phyloP scores from a whole-genome alignment of 1,140 invertebrate genomes.

The Antheraea pernyi region DNA sequence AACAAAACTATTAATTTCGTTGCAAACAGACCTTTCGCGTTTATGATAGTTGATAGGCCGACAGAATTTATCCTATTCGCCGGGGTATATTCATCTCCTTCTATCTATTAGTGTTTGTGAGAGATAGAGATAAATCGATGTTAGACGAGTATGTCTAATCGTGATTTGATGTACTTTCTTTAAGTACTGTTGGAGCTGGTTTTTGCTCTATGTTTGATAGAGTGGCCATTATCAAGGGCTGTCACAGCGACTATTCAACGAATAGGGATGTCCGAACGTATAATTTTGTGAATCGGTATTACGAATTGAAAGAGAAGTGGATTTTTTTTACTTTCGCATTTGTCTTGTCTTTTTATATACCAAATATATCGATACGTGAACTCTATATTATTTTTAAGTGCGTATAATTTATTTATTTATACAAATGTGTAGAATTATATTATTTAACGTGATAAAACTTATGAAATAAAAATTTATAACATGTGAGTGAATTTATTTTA shows the following conservation, averaged over 20 bases:
- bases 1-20: slow-evolving; percentile 46
- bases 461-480: too few relatives aligned
- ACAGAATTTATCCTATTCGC: slow-evolving; percentile 73
- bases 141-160: not conserved
- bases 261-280: not conserved
- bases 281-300: not conserved
- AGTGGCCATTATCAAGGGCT: not conserved
- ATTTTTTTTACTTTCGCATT: too few relatives aligned
- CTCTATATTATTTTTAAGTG: too few relatives aligned
- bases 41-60: slow-evolving; percentile 71
- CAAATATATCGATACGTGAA: too few relatives aligned
- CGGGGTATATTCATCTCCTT: slow-evolving; percentile 58
- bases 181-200: not conserved
- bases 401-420: too few relatives aligned
- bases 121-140: not conserved
- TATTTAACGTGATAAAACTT: too few relatives aligned
- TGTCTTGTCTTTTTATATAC: too few relatives aligned
- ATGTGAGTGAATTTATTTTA: too few relatives aligned
- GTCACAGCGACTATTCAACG: not conserved
- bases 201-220: not conserved
- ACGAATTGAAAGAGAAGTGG: too few relatives aligned
- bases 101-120: slow-evolving; percentile 26
- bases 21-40: slow-evolving; percentile 74
- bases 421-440: too few relatives aligned
- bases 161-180: not conserved